Percentiles rank a stretch among this genome's conserved stretches.
Conservation (phyloP, 2,797 vertebrate species). For the Mionectes olivaceus region DNA sequence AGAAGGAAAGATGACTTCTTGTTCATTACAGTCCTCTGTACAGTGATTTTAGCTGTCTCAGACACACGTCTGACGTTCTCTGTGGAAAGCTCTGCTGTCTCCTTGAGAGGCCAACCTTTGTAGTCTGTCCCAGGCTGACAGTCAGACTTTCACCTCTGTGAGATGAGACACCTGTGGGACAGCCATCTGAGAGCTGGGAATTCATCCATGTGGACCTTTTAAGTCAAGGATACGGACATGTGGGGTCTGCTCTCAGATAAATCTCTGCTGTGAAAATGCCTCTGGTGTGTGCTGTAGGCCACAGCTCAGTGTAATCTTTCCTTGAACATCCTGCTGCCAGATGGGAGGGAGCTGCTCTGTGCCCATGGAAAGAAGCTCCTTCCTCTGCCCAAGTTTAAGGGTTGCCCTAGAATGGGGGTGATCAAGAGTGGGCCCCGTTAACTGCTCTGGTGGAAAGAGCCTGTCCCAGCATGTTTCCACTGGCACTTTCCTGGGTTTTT, state of each 20-base stretch:
- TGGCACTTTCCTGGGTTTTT: neutral
- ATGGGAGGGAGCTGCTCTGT: neutral
- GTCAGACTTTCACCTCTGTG: conserved; percentile 16
- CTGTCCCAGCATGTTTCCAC: neutral
- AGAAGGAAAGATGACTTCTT: neutral
- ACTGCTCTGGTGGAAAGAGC: neutral
- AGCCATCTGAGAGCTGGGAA: conserved; percentile 19
- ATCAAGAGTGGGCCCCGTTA: neutral
- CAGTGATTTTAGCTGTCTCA: neutral
- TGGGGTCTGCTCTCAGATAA: conserved; percentile 13
- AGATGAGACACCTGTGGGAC: conserved; percentile 24
- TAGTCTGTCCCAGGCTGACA: neutral
- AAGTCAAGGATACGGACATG: conserved; percentile 20
- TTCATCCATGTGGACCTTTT: conserved; percentile 28
- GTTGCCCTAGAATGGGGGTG: neutral
- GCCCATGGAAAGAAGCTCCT: neutral
- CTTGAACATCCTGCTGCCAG: neutral
- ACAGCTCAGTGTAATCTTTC: neutral
- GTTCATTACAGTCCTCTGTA: neutral
- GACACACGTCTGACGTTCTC: accelerated
- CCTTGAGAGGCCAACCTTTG: neutral
- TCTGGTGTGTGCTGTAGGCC: neutral
- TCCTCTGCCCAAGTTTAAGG: neutral
- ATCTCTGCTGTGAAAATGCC: conserved; percentile 19
- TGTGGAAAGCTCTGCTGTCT: neutral